Evolutionary conservation across 2,888 invertebrate species (phyloP).

Genomic region (Metellina segmentata): DNA sequence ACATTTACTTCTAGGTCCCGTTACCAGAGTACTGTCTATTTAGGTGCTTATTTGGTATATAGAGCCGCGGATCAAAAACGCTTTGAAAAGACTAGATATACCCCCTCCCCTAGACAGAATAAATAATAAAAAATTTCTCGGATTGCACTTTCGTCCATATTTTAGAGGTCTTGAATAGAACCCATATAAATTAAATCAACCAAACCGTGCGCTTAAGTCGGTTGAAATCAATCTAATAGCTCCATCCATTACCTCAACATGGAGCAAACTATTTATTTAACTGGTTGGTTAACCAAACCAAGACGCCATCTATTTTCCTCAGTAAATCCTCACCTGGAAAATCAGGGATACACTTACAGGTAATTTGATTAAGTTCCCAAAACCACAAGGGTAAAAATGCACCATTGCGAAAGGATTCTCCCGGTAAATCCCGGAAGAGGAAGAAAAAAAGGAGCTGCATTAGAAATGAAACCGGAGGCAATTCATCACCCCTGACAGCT

Average conservation of each 20-base stretch:
- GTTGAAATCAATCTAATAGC: neutral
- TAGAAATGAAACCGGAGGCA: constrained; percentile 30
- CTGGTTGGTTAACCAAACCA: neutral
- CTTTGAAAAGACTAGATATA: too few species aligned
- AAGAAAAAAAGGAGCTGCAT: constrained; percentile 4
- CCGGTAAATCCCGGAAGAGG: neutral
- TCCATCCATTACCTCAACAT: neutral
- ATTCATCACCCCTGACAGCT: constrained; percentile 50
- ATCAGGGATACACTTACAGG: neutral
- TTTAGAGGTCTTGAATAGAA: neutral
- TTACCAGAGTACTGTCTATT: too few species aligned
- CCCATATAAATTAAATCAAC: neutral
- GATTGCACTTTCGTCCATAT: too few species aligned
- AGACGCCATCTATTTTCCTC: neutral
- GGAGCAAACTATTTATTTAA: neutral
- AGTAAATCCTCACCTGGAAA: neutral
- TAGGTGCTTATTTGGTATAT: too few species aligned
- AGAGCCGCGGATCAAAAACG: too few species aligned
- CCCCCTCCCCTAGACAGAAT: too few species aligned
- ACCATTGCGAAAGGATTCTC: neutral
- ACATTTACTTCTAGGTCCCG: too few species aligned
- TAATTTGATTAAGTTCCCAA: neutral
- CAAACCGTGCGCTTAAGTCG: neutral
- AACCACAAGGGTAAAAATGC: neutral
- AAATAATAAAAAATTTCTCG: too few species aligned